Percentiles rank a stretch among this genome's conserved stretches.
phyloP scores from a whole-genome alignment of 2,888 invertebrate genomes.

The Pyralis farinalis region DNA sequence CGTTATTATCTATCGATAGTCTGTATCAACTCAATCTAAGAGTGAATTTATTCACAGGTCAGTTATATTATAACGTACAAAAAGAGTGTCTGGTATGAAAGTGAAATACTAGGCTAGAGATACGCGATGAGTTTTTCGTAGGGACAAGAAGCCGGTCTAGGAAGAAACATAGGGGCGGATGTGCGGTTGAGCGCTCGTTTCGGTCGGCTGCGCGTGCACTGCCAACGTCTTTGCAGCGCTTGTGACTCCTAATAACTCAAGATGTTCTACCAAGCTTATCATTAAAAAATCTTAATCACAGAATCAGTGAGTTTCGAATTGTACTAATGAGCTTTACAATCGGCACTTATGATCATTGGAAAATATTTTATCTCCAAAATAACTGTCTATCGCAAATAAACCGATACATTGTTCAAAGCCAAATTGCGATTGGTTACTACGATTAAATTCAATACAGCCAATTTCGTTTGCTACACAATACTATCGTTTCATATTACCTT shows the following conservation, averaged over 20 bases:
- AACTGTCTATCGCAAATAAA: background rate
- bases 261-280: constrained; percentile 46
- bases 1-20: too few relatives aligned
- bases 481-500: constrained; percentile 6
- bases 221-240: constrained; percentile 56
- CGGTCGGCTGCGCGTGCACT: constrained; percentile 63
- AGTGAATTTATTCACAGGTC: too few relatives aligned
- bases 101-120: constrained; percentile 20
- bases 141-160: constrained; percentile 43
- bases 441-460: constrained; percentile 7
- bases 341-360: background rate
- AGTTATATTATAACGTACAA: too few relatives aligned
- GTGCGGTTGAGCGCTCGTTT: constrained; percentile 71
- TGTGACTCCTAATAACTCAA: constrained; percentile 58
- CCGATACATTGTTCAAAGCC: constrained; percentile 1
- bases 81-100: constrained; percentile 6
- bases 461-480: constrained; percentile 1
- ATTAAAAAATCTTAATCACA: too few relatives aligned
- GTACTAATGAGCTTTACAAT: too few relatives aligned
- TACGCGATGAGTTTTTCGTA: constrained; percentile 19
- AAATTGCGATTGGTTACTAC: constrained; percentile 4
- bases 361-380: constrained; percentile 31
- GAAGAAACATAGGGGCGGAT: constrained; percentile 68
- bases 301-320: constrained; percentile 6
- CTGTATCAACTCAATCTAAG: too few relatives aligned